A percentile compares a stretch with the other conserved stretches of the same genome.
These are phyloP conservation scores for Crotophaga sulcirostris DNA, from an alignment of 2,113 vertebrate species.

Conservation along the genomic window DNA sequence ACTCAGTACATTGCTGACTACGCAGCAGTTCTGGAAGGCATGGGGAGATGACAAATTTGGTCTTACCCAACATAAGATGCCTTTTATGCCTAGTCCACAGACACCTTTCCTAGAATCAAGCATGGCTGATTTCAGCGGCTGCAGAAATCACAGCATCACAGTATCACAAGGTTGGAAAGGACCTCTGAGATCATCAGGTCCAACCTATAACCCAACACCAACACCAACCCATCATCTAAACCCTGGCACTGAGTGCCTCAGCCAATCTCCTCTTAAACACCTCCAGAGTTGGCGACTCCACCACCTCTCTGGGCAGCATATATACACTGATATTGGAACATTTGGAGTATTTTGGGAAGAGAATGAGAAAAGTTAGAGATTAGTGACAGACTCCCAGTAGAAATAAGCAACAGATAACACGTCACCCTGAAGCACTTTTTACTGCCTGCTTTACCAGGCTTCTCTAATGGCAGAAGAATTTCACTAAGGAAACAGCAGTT, in stretches of 20 bases:
- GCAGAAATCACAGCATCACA: too few relatives aligned
- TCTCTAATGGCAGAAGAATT: neutral
- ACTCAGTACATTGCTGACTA: neutral
- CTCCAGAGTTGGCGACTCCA: too few relatives aligned
- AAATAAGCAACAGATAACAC: neutral
- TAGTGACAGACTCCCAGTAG: neutral
- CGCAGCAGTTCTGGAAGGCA: neutral
- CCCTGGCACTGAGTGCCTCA: too few relatives aligned
- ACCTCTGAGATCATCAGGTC: too few relatives aligned
- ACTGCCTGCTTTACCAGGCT: neutral
- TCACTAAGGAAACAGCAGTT: neutral
- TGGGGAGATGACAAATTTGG: accelerated
- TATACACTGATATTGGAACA: too few relatives aligned
- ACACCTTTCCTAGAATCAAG: neutral
- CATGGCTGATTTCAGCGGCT: neutral
- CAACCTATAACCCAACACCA: too few relatives aligned
- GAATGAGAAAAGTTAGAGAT: neutral
- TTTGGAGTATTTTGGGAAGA: neutral
- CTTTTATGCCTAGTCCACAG: neutral
- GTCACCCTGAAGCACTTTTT: neutral
- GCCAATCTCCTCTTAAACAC: too few relatives aligned
- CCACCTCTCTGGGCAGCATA: too few relatives aligned
- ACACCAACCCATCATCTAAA: too few relatives aligned
- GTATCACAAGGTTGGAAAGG: too few relatives aligned
- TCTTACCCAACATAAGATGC: neutral